phyloP scores from a whole-genome alignment of 1,140 invertebrate species.

The Nymphalis io region DNA sequence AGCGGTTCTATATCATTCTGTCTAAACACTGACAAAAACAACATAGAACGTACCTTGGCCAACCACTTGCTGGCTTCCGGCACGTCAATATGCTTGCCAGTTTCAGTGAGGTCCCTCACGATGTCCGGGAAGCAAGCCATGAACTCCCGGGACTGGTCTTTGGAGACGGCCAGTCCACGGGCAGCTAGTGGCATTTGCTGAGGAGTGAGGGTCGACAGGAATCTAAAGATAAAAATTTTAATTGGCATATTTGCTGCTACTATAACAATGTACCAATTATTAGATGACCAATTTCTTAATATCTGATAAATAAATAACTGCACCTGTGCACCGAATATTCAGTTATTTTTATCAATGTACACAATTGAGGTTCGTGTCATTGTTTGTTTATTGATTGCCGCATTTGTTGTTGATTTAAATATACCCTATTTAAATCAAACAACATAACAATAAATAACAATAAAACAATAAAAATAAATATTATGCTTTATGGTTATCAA shows the following conservation, averaged over 20 bases:
- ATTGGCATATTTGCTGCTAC: conserved; percentile 21
- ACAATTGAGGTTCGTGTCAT: neutral
- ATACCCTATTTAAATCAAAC: too few species aligned
- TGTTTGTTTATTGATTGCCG: neutral
- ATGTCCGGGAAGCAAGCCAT: conserved; percentile 93
- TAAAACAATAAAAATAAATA: neutral
- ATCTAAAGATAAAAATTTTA: conserved; percentile 65
- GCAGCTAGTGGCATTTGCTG: conserved; percentile 82
- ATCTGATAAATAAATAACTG: neutral
- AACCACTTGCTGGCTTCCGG: conserved; percentile 90
- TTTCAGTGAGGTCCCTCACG: conserved; percentile 89
- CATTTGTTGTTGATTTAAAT: neutral
- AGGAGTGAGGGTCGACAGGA: conserved; percentile 78
- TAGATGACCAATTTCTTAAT: neutral
- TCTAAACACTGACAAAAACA: conserved; percentile 60
- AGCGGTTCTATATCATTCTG: conserved; percentile 48
- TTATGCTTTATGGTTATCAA: neutral
- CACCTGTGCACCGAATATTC: too few species aligned
- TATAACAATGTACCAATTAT: conserved; percentile 14
- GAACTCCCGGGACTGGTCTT: conserved; percentile 92
- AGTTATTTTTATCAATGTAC: too few species aligned
- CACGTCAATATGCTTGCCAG: conserved; percentile 86
- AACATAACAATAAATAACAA: too few species aligned
- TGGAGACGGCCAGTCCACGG: conserved; percentile 83
- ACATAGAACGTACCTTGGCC: conserved; percentile 84